phyloP scores from a whole-genome alignment of 30 jellyfish, hydroid and myxozoan genomes.

The Cassiopea xamachana region DNA sequence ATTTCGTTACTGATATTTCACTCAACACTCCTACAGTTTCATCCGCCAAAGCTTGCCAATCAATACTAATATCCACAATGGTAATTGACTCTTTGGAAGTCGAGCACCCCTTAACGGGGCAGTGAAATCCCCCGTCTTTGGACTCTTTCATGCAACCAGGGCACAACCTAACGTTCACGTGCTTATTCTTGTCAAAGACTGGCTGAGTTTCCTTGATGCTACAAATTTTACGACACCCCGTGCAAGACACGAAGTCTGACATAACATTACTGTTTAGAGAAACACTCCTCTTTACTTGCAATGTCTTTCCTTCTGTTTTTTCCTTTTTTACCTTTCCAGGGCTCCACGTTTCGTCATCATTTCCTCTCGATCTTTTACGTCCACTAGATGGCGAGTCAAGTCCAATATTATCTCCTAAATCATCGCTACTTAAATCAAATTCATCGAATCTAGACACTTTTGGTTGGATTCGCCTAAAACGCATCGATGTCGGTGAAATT shows the following conservation, averaged over 20 bases:
- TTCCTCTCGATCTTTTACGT: conserved; percentile 46
- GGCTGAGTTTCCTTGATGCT: conserved; percentile 68
- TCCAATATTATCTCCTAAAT: neutral
- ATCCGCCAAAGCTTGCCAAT: conserved; percentile 11
- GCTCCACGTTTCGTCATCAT: conserved; percentile 65
- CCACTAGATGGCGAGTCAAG: conserved; percentile 30
- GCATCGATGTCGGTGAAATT: conserved; percentile 67
- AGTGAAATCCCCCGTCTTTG: conserved; percentile 20
- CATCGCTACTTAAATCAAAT: conserved; percentile 40
- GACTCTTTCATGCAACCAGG: conserved; percentile 29
- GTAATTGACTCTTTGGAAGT: conserved; percentile 23
- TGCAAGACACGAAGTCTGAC: conserved; percentile 80
- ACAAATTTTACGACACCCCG: conserved; percentile 75
- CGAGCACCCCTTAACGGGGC: conserved; percentile 56
- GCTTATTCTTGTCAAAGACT: conserved; percentile 56
- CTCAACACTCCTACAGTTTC: conserved; percentile 4
- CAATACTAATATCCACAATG: conserved; percentile 22
- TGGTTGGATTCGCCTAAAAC: conserved; percentile 63
- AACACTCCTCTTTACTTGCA: neutral
- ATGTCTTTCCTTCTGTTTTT: conserved; percentile 10
- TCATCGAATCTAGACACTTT: conserved; percentile 39
- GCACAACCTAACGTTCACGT: conserved; percentile 41
- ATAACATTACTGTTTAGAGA: conserved; percentile 15
- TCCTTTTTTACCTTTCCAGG: conserved; percentile 47
- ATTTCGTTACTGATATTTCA: conserved; percentile 25